Evolutionary conservation across 1,140 invertebrate species (phyloP).

Genomic region (Bombus waltoni): DNA sequence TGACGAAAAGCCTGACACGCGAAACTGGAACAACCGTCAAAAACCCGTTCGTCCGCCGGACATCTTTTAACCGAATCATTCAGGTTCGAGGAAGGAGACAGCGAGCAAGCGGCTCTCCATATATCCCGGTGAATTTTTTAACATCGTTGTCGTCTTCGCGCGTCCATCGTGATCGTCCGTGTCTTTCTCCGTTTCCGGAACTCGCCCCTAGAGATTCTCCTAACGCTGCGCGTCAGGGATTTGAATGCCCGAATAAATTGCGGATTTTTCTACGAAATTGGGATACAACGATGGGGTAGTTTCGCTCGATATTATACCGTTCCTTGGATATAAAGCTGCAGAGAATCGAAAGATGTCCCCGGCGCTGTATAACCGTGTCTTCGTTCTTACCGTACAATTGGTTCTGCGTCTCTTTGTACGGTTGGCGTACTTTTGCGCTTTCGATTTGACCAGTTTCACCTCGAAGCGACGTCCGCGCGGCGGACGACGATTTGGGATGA

Average conservation of each 20-base stretch:
- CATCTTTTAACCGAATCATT: neutral
- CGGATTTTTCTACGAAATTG: neutral
- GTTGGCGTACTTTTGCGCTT: neutral
- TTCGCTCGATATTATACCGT: no score
- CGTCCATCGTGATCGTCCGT: no score
- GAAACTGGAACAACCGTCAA: neutral
- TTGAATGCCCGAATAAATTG: conserved; percentile 46
- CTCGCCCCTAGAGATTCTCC: neutral
- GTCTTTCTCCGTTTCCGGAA: no score
- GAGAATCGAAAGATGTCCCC: no score
- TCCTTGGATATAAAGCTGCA: no score
- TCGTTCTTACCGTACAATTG: neutral
- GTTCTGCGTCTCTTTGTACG: neutral
- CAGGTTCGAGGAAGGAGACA: neutral
- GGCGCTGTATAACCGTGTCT: no score
- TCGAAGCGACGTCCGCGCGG: neutral
- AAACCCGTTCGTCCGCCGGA: neutral
- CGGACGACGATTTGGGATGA: neutral
- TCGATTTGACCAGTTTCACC: neutral
- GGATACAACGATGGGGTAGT: no score
- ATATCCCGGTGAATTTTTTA: neutral
- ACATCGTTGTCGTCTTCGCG: neutral
- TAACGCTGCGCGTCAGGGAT: conserved; percentile 16
- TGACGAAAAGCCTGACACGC: neutral
- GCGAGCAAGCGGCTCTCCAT: no score